phyloP scores from a whole-genome alignment of 1,140 invertebrate genomes.

The Papilio dardanus region DNA sequence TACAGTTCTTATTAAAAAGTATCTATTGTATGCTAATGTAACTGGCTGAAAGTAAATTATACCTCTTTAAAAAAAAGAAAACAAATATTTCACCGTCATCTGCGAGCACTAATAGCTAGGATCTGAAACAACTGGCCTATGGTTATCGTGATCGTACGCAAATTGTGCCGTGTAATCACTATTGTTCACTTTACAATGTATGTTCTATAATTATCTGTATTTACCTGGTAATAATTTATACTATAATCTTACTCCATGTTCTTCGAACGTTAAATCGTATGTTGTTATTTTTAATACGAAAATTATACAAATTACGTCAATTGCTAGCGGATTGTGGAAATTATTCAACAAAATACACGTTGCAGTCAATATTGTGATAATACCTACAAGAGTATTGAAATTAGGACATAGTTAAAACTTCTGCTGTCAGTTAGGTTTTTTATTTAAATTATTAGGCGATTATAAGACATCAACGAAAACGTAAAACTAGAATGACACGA shows the following conservation, averaged over 20 bases:
- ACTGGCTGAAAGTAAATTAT: conserved; percentile 13
- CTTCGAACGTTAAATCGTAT: conserved; percentile 22
- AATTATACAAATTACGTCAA: conserved; percentile 9
- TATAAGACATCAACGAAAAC: no score
- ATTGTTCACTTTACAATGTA: conserved; percentile 49
- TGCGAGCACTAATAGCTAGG: conserved; percentile 20
- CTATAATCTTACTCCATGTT: conserved; percentile 27
- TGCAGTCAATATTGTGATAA: background rate
- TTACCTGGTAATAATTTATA: conserved; percentile 37
- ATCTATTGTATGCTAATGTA: background rate
- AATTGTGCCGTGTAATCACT: conserved; percentile 43
- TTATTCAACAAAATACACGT: background rate
- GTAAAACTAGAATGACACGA: no score
- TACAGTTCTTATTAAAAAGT: background rate
- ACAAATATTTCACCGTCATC: background rate
- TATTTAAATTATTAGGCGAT: no score
- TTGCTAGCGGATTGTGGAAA: background rate
- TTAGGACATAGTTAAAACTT: background rate
- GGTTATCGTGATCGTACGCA: conserved; percentile 48
- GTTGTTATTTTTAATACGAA: conserved; percentile 18
- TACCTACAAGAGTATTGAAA: background rate
- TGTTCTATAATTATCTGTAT: conserved; percentile 40
- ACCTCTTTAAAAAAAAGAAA: conserved; percentile 22
- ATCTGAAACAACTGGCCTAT: conserved; percentile 38
- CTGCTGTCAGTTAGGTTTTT: no score